Evolutionary conservation across 2,888 invertebrate genomes (phyloP).

Genomic region (Cryptophagus acutangulus): DNA sequence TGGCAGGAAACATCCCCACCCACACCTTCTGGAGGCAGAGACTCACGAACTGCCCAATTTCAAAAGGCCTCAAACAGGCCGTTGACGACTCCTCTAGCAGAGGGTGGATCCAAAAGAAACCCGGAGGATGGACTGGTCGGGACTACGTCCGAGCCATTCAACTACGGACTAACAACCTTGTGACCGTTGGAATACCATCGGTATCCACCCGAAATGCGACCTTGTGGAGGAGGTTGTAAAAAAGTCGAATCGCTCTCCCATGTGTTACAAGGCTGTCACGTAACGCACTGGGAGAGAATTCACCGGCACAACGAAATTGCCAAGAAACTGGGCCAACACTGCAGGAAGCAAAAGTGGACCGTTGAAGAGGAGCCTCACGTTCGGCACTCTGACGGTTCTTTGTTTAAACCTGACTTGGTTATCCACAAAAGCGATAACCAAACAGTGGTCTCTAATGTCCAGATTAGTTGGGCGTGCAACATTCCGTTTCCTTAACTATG

Average conservation of each 20-base stretch:
- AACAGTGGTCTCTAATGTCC: neutral
- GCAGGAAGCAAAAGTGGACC: slow-evolving; percentile 9
- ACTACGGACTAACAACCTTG: slow-evolving; percentile 24
- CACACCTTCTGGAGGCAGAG: slow-evolving; percentile 10
- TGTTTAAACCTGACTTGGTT: slow-evolving; percentile 25
- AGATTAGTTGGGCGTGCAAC: neutral
- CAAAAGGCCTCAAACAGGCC: slow-evolving; percentile 13
- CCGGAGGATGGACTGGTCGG: slow-evolving; percentile 25
- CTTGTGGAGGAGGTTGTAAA: slow-evolving; percentile 26
- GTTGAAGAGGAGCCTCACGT: slow-evolving; percentile 27
- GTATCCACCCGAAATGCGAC: slow-evolving; percentile 19
- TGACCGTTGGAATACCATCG: slow-evolving; percentile 26
- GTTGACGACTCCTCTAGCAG: slow-evolving; percentile 15
- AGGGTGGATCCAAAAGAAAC: slow-evolving; percentile 13
- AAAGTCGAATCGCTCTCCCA: slow-evolving; percentile 25
- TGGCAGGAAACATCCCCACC: slow-evolving; percentile 7
- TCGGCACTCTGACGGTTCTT: slow-evolving; percentile 19
- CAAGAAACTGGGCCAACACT: slow-evolving; percentile 18
- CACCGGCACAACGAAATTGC: slow-evolving; percentile 22
- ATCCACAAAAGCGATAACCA: neutral
- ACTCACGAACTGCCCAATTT: slow-evolving; percentile 9
- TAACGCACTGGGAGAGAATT: slow-evolving; percentile 21
- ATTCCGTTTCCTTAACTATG: too few species aligned
- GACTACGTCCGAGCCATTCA: slow-evolving; percentile 30
- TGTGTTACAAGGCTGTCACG: slow-evolving; percentile 27